These are phyloP conservation scores for Globodera ellingtonae DNA, from an alignment of 1,140 invertebrate genomes.

Conservation along the genomic window DNA sequence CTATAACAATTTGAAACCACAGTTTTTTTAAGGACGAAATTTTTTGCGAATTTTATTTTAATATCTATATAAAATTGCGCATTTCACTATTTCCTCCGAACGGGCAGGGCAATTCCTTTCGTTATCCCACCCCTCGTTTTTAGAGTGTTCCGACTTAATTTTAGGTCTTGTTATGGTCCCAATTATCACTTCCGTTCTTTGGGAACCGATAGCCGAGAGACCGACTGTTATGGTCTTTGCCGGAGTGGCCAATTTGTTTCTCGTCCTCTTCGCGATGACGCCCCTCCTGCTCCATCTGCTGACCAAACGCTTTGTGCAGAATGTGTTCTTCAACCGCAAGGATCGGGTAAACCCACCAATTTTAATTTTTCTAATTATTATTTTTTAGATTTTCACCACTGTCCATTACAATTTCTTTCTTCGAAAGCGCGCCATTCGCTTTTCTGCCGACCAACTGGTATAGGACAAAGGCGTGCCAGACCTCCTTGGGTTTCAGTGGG, in stretches of 20 bases:
- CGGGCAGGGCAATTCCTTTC: neutral
- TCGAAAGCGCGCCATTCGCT: constrained; percentile 52
- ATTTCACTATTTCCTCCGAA: too few species aligned
- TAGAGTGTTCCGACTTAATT: too few species aligned
- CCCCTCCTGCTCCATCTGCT: constrained; percentile 53
- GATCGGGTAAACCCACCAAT: constrained; percentile 33
- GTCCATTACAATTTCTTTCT: constrained; percentile 62
- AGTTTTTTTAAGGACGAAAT: too few species aligned
- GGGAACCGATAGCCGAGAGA: constrained; percentile 39
- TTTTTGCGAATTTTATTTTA: too few species aligned
- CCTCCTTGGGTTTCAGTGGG: neutral
- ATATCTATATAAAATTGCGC: too few species aligned
- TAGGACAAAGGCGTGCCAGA: neutral
- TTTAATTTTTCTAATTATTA: constrained; percentile 13
- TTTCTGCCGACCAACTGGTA: constrained; percentile 48
- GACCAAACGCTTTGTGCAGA: constrained; percentile 51
- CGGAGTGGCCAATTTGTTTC: constrained; percentile 50
- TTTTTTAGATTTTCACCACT: constrained; percentile 51
- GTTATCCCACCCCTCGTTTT: neutral
- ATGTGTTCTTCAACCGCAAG: constrained; percentile 53
- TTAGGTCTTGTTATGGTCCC: constrained; percentile 53
- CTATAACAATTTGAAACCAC: too few species aligned
- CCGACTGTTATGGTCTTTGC: constrained; percentile 44
- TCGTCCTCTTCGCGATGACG: constrained; percentile 50
- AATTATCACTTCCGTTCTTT: constrained; percentile 35